phyloP scores from a whole-genome alignment of 2,797 vertebrate genomes.

The Orientallactaga sibirica region DNA sequence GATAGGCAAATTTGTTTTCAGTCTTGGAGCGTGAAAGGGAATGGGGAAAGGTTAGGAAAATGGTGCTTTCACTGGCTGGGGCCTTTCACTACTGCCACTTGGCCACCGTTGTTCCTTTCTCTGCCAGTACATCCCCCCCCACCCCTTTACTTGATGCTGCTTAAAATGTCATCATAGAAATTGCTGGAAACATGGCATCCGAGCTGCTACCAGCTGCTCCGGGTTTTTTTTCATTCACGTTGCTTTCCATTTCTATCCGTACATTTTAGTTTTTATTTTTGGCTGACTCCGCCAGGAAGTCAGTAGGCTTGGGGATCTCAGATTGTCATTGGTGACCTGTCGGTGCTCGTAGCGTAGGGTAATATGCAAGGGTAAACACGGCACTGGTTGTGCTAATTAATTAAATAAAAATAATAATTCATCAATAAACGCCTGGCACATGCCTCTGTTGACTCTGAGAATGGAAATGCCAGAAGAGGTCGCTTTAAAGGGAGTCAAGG shows the following conservation, averaged over 20 bases:
- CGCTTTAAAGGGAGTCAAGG: no score
- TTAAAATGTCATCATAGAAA: not conserved
- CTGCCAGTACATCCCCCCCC: not conserved
- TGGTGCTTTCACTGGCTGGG: not conserved
- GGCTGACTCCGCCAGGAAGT: not conserved
- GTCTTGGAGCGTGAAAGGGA: not conserved
- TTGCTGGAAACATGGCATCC: not conserved
- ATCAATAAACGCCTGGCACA: not conserved
- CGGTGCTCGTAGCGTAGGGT: not conserved
- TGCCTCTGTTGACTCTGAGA: not conserved
- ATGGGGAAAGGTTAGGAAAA: not conserved
- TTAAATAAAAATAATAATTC: not conserved
- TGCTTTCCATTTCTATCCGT: not conserved
- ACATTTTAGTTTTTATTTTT: not conserved
- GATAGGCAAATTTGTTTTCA: not conserved
- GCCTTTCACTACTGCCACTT: not conserved
- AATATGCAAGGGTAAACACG: not conserved
- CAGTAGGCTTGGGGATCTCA: not conserved
- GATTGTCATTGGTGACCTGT: not conserved
- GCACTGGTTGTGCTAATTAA: no score
- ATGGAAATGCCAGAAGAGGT: no score
- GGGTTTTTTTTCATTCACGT: not conserved
- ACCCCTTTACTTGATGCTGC: not conserved
- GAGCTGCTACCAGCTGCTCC: not conserved
- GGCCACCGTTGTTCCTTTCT: not conserved